Evolutionary conservation across 2,113 vertebrate species (phyloP).

Genomic region (Rhinopomastus cyanomelas): DNA sequence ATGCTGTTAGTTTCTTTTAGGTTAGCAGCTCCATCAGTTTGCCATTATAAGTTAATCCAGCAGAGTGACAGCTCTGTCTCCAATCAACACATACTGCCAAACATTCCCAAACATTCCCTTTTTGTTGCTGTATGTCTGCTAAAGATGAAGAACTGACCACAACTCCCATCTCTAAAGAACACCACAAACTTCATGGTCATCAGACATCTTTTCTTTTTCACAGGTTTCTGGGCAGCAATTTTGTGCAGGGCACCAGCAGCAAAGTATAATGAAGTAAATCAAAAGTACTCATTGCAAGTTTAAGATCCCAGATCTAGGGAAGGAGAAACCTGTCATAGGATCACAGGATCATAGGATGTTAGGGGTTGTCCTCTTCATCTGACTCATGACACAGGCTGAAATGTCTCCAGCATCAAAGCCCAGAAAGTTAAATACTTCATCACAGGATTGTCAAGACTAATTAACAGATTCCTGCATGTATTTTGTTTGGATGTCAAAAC

Average conservation of each 20-base stretch:
- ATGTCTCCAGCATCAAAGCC: neutral
- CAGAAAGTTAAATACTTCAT: neutral
- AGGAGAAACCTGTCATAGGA: neutral
- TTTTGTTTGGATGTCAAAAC: slow-evolving; percentile 18
- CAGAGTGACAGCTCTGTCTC: neutral
- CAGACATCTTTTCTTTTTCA: neutral
- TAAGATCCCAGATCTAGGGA: neutral
- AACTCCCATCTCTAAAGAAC: neutral
- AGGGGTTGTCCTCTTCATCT: too few species aligned
- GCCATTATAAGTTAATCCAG: neutral
- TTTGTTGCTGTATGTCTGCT: neutral
- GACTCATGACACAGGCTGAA: neutral
- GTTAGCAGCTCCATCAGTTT: neutral
- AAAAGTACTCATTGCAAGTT: neutral
- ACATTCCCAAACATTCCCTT: neutral
- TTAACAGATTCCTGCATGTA: neutral
- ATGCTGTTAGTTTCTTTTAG: neutral
- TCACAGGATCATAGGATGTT: too few species aligned
- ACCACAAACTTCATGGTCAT: neutral
- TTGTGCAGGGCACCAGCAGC: neutral
- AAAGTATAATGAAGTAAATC: neutral
- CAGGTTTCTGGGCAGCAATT: neutral
- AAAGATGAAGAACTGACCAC: neutral
- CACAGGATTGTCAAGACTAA: neutral
- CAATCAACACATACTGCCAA: neutral